Evolutionary conservation across 2,888 invertebrate genomes (phyloP).

Genomic region (Morpho helenor): DNA sequence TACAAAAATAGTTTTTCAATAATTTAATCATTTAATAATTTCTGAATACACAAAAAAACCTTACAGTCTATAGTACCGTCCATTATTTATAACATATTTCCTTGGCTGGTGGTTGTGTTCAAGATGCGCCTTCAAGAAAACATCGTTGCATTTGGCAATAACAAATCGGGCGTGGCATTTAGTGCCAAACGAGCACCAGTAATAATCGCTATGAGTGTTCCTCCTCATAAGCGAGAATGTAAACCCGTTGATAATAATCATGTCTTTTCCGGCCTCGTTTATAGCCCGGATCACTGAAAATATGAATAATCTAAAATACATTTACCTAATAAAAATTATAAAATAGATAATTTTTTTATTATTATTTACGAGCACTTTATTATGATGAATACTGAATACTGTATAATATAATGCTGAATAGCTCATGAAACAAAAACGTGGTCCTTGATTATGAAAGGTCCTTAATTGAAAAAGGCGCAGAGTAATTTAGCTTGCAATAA

Average conservation of each 20-base stretch:
- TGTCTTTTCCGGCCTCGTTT: conserved; percentile 28
- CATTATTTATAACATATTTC: conserved; percentile 14
- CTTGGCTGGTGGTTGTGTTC: conserved; percentile 16
- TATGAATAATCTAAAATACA: conserved; percentile 22
- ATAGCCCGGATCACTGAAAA: conserved; percentile 24
- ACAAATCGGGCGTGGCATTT: conserved; percentile 27
- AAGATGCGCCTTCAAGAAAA: conserved; percentile 11
- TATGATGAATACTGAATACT: no score
- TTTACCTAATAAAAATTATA: no score
- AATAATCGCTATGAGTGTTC: conserved; percentile 24
- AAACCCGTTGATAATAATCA: conserved; percentile 37
- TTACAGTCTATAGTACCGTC: conserved; percentile 13
- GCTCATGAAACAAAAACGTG: no score
- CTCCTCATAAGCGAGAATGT: conserved; percentile 35
- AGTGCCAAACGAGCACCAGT: conserved; percentile 27
- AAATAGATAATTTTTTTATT: no score
- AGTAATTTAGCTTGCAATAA: no score
- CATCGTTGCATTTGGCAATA: conserved; percentile 10
- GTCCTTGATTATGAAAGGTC: no score
- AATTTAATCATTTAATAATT: no score
- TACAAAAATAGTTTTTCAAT: no score
- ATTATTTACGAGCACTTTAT: no score
- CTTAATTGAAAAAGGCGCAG: no score
- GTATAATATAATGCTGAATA: no score
- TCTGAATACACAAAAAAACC: neutral